phyloP scores from a whole-genome alignment of 2,113 vertebrate genomes.

The Mus pahari region DNA sequence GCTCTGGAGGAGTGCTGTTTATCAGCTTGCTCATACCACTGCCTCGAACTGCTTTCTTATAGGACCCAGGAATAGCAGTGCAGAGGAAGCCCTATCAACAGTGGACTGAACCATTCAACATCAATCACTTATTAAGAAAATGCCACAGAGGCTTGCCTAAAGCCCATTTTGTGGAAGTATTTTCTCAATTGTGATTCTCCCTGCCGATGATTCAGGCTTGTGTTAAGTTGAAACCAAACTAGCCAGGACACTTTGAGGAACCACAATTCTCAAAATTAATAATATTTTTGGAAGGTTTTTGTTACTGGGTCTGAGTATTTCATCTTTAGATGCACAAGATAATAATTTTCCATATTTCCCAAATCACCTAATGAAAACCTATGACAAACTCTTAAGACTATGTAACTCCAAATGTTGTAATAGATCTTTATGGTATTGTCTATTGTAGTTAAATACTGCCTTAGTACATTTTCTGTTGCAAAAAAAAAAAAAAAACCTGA shows the following conservation, averaged over 20 bases:
- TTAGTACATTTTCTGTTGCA: neutral
- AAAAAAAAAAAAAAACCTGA: too few species aligned
- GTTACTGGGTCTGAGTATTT: neutral
- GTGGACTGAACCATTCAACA: neutral
- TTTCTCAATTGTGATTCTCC: neutral
- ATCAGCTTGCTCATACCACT: neutral
- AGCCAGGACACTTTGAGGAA: neutral
- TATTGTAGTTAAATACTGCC: neutral
- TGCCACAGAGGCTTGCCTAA: neutral
- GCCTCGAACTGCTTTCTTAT: neutral
- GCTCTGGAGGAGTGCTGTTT: neutral
- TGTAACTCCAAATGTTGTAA: too few species aligned
- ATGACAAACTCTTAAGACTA: neutral
- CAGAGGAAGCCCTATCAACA: neutral
- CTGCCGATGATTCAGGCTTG: neutral
- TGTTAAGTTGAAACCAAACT: neutral
- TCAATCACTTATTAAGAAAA: neutral
- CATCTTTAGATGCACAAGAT: neutral
- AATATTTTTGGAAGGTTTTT: neutral
- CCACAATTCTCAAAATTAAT: neutral
- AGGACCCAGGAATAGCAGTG: neutral
- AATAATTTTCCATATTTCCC: neutral
- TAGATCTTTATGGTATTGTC: neutral
- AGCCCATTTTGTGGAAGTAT: neutral
- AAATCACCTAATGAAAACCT: neutral